Evolutionary conservation across 2,113 vertebrate species (phyloP), one percentile per base, ranked within the genome.

Genomic region (Hippoglossus stenolepis): DNA sequence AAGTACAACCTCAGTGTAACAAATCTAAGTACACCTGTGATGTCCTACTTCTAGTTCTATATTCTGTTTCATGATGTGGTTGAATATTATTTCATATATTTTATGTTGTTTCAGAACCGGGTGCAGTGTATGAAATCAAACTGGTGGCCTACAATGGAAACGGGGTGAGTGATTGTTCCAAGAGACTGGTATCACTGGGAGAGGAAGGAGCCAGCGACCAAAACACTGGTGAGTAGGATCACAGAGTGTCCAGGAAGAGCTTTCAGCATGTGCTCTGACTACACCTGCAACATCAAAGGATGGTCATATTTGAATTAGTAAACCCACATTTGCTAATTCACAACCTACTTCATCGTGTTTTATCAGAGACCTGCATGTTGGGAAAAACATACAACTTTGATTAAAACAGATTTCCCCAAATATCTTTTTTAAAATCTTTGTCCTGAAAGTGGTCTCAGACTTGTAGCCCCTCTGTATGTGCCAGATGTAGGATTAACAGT

Each of bases 101-200:
- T 53, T 17, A n/a, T 10, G 4, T 79, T 65, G 3, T 69, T 83
- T 51, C 65, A 95, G 95, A 96, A 71, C 28, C 82, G 0, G 87
- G 87, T 0, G 84, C 88, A 0, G 83, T 94, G 71, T 95, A 94
- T 64, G 95, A 96, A 87, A 65, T 95, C 51, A 93, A 94, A 73
- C 88, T 96, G 45, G 93, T 94, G 84, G 92, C 91, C 1, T 95
- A 92, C 79, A 95, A 93, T 7, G 91, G 93, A 7, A 93, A 93
- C 0, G 93, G 95, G 0, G 94, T 95, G 1, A 95, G 95, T n/a
- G 93, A 95, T 73, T 92, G 92, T 74, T 83, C 94, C 40, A 92
- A 91, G 68, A 82, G 85, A 0, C 91, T 95, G 3, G 91, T 95
- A 17, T 95, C 92, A 7, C 73, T 91, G 49, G 83, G 80, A 40